phyloP scores from a whole-genome alignment of 2,888 invertebrate species.

The Cephalotes varians region DNA sequence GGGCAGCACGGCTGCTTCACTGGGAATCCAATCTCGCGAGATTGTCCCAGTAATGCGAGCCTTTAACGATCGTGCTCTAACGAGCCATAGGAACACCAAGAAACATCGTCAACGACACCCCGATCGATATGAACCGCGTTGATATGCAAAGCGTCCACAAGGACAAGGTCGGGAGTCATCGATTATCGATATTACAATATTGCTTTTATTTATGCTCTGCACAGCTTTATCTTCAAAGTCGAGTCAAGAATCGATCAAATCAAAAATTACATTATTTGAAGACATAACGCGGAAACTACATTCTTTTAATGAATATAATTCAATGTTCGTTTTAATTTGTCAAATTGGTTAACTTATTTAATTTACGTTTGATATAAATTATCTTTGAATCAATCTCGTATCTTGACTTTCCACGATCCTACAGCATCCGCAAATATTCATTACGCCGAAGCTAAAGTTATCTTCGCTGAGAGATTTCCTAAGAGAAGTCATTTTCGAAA shows the following conservation, averaged over 20 bases:
- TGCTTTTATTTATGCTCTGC: background rate
- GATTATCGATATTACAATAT: background rate
- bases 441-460: conserved; percentile 19
- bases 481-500: conserved; percentile 29
- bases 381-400: background rate
- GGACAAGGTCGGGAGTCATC: conserved; percentile 12
- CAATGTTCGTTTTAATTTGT: background rate
- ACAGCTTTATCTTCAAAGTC: background rate
- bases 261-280: no score
- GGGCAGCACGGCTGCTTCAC: conserved; percentile 47
- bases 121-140: conserved; percentile 24
- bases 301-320: background rate
- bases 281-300: no score
- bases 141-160: conserved; percentile 29
- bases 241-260: background rate
- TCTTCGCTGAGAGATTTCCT: conserved; percentile 17
- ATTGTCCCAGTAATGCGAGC: conserved; percentile 66
- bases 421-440: background rate
- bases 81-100: conserved; percentile 34
- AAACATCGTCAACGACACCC: conserved; percentile 9
- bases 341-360: no score
- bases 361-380: background rate
- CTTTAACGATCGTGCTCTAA: conserved; percentile 53
- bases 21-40: conserved; percentile 59
- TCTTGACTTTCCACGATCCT: background rate